Percentiles rank a stretch among this genome's conserved stretches.
Conservation (phyloP, 2,797 vertebrate genomes). For the Pagetopsis macropterus region DNA sequence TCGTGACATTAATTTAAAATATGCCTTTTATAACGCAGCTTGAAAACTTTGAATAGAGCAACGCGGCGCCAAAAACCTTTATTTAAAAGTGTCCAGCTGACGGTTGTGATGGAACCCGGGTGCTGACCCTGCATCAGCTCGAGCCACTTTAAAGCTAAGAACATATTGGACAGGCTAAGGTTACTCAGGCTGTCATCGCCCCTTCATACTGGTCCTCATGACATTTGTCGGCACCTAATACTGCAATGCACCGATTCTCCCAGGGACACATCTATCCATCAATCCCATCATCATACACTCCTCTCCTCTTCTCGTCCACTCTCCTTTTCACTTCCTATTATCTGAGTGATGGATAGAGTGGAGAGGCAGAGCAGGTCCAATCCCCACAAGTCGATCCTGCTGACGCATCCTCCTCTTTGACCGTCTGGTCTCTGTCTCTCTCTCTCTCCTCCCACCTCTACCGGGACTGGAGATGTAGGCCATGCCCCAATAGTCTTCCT, state of each 20-base stretch:
- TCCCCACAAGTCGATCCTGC: constrained; percentile 72
- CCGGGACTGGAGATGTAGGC: constrained; percentile 68
- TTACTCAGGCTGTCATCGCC: constrained; percentile 47
- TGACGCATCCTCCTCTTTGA: constrained; percentile 65
- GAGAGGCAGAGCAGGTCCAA: constrained; percentile 61
- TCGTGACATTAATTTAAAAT: no score
- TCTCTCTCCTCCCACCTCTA: constrained; percentile 46
- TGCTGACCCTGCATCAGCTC: constrained; percentile 29
- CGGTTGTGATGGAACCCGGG: constrained; percentile 27
- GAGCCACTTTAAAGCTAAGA: constrained; percentile 34
- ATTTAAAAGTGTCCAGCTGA: neutral
- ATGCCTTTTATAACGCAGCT: neutral
- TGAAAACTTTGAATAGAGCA: neutral
- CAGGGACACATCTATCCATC: constrained; percentile 68
- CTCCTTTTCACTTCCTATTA: constrained; percentile 75
- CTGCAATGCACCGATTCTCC: constrained; percentile 55
- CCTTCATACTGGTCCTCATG: constrained; percentile 37
- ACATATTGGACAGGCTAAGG: constrained; percentile 35
- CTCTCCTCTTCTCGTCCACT: constrained; percentile 53
- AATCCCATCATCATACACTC: constrained; percentile 63
- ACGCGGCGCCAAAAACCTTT: neutral
- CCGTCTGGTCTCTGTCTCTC: constrained; percentile 47
- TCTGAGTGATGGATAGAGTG: constrained; percentile 75
- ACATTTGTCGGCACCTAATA: constrained; percentile 54
- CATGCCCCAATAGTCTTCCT: constrained; percentile 62